Percentiles rank a stretch among this genome's conserved stretches.
phyloP scores from a whole-genome alignment of 2,113 vertebrate genomes.

The Lathamus discolor region DNA sequence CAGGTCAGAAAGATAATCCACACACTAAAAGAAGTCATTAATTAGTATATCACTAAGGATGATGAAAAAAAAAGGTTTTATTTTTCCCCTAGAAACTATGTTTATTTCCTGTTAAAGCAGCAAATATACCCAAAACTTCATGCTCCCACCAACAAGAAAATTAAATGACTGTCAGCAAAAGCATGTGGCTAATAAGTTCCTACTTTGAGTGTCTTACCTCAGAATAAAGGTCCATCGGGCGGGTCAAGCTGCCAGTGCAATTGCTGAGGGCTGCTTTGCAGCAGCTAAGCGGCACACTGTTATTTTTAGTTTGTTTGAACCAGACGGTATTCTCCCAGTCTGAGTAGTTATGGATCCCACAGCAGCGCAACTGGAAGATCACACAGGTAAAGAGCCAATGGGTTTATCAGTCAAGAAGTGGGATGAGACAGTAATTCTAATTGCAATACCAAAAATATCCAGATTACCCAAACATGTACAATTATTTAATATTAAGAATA shows the following conservation, averaged over 20 bases:
- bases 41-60: neutral
- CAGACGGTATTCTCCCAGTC: constrained; percentile 93
- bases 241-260: constrained; percentile 88
- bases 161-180: neutral
- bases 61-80: neutral
- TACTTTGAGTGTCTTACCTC: constrained; percentile 76
- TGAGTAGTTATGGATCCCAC: constrained; percentile 93
- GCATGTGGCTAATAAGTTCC: fast-evolving
- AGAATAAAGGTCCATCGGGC: constrained; percentile 87
- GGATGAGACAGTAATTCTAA: neutral
- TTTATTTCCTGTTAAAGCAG: neutral
- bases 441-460: neutral
- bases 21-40: neutral
- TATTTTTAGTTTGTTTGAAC: constrained; percentile 93
- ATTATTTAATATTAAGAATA: neutral
- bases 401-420: neutral
- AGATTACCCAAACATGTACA: neutral
- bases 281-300: constrained; percentile 95
- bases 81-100: neutral
- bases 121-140: neutral
- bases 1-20: neutral
- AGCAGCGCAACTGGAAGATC: constrained; percentile 86
- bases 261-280: constrained; percentile 86
- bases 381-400: neutral
- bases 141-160: neutral